Evolutionary conservation across 1,140 invertebrate species (phyloP), one percentile per base, ranked within the genome.

Genomic region (Hyles euphorbiae): DNA sequence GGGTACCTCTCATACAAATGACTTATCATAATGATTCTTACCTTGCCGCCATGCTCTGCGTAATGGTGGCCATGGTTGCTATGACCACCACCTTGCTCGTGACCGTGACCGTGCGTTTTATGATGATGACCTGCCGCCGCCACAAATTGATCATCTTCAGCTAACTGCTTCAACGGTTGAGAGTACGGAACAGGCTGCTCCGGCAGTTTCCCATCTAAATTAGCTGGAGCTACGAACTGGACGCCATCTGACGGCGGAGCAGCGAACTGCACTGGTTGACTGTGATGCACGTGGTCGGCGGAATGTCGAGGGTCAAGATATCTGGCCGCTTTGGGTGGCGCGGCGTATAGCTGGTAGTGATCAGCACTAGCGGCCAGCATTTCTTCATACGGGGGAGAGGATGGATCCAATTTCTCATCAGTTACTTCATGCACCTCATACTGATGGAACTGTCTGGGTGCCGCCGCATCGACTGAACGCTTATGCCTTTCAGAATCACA

Each of bases 401-500:
- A 67, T 5, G 68, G 64, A 0, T 71, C 77, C 3, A 82, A n/a
- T 0, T 34, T 81, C 3, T 90, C 90, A 3, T 89, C 90, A 22
- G 83, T 80, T 53, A 83, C 72, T 64, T 90, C 88, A 58, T 91
- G 88, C 3, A 91, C 90, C 63, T 91, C 84, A 51, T 87, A 90
- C 49, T 90, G 85, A 56, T 90, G 83, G 0, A 86, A 77, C 52
- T 90, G 90, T 8, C 89, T 78, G 1, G 73, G 71, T 43, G 77
- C 47, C 46, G 76, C 52, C 0, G 63, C 68, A 40, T 81, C 84
- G 6, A 75, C 70, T 0, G 85, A 79, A 5, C 82, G 75, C 10
- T 69, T 67, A 3, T 60, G 60, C 47, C 79, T 57, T 4, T 80
- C 71, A 32, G 11, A 34, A 6, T 76, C 70, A 34, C 72, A 63